Evolutionary conservation across 2,888 invertebrate genomes (phyloP).

Genomic region (Cybosia mesomella): DNA sequence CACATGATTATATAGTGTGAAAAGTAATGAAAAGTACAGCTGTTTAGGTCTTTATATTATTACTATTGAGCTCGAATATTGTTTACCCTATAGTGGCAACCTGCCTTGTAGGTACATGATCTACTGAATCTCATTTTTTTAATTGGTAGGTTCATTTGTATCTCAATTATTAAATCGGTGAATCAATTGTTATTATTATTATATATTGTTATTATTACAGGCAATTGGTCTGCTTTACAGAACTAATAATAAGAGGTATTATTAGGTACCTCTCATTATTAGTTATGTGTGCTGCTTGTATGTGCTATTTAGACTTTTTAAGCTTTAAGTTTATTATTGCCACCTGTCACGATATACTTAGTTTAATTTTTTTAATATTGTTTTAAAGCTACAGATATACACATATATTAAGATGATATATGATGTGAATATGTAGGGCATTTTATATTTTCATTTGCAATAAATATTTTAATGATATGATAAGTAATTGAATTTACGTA

Average conservation of each 20-base stretch:
- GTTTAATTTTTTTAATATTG: neutral
- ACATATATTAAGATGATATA: neutral
- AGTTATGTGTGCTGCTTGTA: too few species aligned
- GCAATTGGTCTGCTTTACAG: too few species aligned
- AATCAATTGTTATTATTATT: too few species aligned
- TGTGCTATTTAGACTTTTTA: too few species aligned
- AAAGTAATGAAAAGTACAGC: neutral
- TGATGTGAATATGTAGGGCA: neutral
- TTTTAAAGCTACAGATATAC: neutral
- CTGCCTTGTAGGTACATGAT: neutral
- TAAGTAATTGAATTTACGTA: constrained; percentile 42
- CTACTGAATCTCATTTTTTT: neutral
- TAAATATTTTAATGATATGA: constrained; percentile 20
- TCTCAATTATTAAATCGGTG: neutral
- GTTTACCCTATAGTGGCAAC: neutral
- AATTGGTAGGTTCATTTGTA: neutral
- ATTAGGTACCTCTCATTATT: too few species aligned
- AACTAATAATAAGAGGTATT: too few species aligned
- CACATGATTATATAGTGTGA: neutral
- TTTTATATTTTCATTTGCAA: neutral
- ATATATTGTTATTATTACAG: too few species aligned
- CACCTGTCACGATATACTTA: neutral
- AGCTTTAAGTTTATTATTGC: neutral
- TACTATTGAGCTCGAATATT: neutral
- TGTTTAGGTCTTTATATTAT: neutral